phyloP scores from a whole-genome alignment of 2,888 invertebrate species.

The Mythimna ferrago region DNA sequence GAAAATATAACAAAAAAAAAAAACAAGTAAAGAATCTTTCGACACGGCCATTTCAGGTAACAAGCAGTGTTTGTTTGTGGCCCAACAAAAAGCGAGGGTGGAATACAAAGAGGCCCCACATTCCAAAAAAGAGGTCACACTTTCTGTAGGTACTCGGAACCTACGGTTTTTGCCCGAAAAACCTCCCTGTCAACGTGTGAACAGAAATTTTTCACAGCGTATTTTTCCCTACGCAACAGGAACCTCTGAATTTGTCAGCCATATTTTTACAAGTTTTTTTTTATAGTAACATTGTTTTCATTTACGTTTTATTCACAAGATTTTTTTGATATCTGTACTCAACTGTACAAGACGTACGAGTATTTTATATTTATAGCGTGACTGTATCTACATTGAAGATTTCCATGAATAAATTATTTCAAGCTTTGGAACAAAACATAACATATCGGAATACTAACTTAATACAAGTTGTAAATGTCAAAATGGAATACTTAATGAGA shows the following conservation, averaged over 20 bases:
- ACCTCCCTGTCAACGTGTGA: constrained; percentile 76
- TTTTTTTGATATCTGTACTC: constrained; percentile 15
- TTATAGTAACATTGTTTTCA: constrained; percentile 39
- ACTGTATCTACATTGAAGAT: constrained; percentile 7
- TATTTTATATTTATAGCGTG: constrained; percentile 32
- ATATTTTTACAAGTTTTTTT: constrained; percentile 51
- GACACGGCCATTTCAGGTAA: constrained; percentile 69
- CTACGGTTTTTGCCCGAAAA: constrained; percentile 70
- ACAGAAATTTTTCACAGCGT: constrained; percentile 69
- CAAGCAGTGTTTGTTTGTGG: constrained; percentile 69
- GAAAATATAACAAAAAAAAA: constrained; percentile 36
- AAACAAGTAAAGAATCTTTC: constrained; percentile 60
- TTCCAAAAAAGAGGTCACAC: constrained; percentile 67
- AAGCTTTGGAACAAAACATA: neutral
- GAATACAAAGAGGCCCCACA: constrained; percentile 74
- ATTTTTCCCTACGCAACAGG: constrained; percentile 52
- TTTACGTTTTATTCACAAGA: constrained; percentile 1
- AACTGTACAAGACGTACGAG: neutral
- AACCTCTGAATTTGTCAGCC: constrained; percentile 53
- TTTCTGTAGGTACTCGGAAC: constrained; percentile 17
- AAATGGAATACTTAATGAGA: neutral
- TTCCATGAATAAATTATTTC: constrained; percentile 28
- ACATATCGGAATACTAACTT: neutral
- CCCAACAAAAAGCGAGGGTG: constrained; percentile 69
- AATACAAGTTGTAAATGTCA: constrained; percentile 1